Base-by-base conservation (phyloP, 2,113 vertebrate species). In the Leucosticte australis region DNA sequence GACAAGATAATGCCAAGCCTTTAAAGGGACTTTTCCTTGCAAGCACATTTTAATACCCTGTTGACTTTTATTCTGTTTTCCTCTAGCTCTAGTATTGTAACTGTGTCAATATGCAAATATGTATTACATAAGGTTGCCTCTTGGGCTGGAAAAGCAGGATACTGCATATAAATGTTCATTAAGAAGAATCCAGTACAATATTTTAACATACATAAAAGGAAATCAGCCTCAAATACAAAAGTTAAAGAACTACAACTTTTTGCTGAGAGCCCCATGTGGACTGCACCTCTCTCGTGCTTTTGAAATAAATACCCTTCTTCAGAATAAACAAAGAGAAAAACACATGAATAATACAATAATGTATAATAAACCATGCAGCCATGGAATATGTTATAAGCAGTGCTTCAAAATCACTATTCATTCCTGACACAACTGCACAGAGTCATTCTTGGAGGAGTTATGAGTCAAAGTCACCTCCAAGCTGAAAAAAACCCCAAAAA, bases 21-120 rank as follows among this genome's bases (percentile, higher is more conserved):
- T 87, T 92, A 74, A 75, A 94, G 74, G 57, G 71, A 70, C n/a
- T 92, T 68, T 30, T 70, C 62, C 71, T 28, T 64, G 63, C 39
- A 71, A 91, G 83, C 20, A 70, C 33, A 67, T 90, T 91, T 71
- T 63, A 89, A 55, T 52, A 82, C 33, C 57, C 19, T 60, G 53
- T 53, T 79, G 80, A 78, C 68, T 85, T 91, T 73, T 46, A 46
- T 59, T 92, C 63, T 87, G 39, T 69, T 88, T 94, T 96, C 39
- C 82, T 71, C 47, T 52, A 94, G 39, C 65, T 92, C 68, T 69
- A 85, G 89, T 85, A 91, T 53, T 15, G 12, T 89, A 96, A 90
- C 71, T 96, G 63, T 96, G 95, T 94, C 94, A 91, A 69, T 92
- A 97, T 97, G 92, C 85, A 97, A 97, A 97, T 94, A 24, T 9